These are phyloP conservation scores for Cardiocondyla obscurior DNA, from an alignment of 1,140 invertebrate genomes.

Conservation along the genomic window DNA sequence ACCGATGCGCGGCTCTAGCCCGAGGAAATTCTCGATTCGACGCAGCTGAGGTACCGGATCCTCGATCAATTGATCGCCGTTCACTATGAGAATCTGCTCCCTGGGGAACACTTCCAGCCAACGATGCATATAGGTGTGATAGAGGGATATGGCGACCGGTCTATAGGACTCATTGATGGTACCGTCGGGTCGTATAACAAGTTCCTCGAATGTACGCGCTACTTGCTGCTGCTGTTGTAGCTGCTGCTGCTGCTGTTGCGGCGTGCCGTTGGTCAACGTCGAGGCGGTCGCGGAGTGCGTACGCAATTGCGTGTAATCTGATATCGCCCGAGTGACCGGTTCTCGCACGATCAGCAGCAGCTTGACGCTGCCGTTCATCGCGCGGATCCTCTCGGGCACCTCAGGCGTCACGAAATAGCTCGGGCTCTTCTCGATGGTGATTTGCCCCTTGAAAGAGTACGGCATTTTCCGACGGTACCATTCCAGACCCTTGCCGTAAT, in stretches of 20 bases:
- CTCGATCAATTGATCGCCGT: slow-evolving; percentile 97
- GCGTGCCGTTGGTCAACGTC: slow-evolving; percentile 67
- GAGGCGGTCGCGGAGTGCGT: slow-evolving; percentile 89
- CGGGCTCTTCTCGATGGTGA: slow-evolving; percentile 98
- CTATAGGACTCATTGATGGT: slow-evolving; percentile 92
- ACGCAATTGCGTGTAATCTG: slow-evolving; percentile 96
- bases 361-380: slow-evolving; percentile 97
- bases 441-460: slow-evolving; percentile 93
- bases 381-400: slow-evolving; percentile 93
- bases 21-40: slow-evolving; percentile 95
- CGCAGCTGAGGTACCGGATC: slow-evolving; percentile 96
- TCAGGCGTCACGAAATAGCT: slow-evolving; percentile 98
- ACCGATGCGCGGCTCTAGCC: slow-evolving; percentile 90
- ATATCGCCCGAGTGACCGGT: slow-evolving; percentile 97
- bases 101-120: slow-evolving; percentile 95
- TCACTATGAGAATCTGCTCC: slow-evolving; percentile 96
- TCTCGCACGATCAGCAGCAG: slow-evolving; percentile 97
- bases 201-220: slow-evolving; percentile 90
- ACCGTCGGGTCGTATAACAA: slow-evolving; percentile 91
- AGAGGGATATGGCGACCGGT: slow-evolving; percentile 92
- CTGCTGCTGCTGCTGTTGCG: slow-evolving; percentile 42
- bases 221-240: slow-evolving; percentile 58
- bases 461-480: slow-evolving; percentile 98
- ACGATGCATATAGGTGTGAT: slow-evolving; percentile 92
- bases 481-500: slow-evolving; percentile 94